Base-by-base conservation (phyloP, 2,888 invertebrate genomes). In the Nephrotoma appendiculata region DNA sequence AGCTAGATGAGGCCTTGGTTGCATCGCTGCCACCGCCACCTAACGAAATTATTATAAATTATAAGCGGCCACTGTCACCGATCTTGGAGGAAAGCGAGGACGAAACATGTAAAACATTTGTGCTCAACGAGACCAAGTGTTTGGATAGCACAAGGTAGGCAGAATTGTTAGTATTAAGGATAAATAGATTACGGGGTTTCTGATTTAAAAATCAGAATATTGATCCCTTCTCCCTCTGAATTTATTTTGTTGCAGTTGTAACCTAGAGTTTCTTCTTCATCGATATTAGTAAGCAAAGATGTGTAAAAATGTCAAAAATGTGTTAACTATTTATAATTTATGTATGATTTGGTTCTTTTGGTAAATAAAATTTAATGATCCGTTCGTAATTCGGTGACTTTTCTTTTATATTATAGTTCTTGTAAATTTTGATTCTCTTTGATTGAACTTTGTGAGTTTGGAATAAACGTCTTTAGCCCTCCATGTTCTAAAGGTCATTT, bases 31-130 rank as follows among this genome's bases (percentile, higher is more conserved):
- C 87, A 42, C 48, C 87, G 86, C 86, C 86, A 43, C 88, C 87
- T 87, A 88, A 87, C 85, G 89, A 89, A 88, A 87, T 89, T 48
- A 86, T 88, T 41, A 89, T 89, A 7, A 89, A 89, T 86, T 89
- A 89, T 86, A 89, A 89, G 85, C 87, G 88, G 48, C 86, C 88
- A n/a, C 87, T 89, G n/a, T 88, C 89, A 41, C 89, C 89, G 41
- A 89, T 89, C 42, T 85, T 89, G n/a, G 89, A 89, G 87, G 89
- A 89, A 83, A 89, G 88, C 84, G 89, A 89, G 87, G 89, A 89
- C 57, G 89, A 89, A 87, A 89, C 89, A 1, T 89, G 88, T 31
- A 88, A 88, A 86, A 89, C 89, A 43, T 89, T 89, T 87, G 87
- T 89, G 31, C 86, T 89, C 86, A 89, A 89, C 86, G 89, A 89